Evolutionary conservation across 2,888 invertebrate species (phyloP).

Genomic region (Nymphalis polychloros): DNA sequence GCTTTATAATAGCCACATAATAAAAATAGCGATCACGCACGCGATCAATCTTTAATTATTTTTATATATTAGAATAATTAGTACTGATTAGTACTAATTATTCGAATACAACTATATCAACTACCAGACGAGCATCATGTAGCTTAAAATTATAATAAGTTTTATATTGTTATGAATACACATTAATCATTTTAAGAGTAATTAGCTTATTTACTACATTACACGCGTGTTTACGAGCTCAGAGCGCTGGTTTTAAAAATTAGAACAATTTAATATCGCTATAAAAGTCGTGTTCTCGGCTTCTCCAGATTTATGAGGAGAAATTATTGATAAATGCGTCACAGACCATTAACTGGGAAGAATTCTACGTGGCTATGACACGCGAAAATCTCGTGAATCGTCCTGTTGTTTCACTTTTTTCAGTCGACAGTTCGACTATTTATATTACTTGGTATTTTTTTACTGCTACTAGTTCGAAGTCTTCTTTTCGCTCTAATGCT

Average conservation of each 20-base stretch:
- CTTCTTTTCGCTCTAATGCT: too few relatives aligned
- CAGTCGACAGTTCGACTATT: not conserved
- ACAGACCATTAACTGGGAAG: slow-evolving; percentile 21
- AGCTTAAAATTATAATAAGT: too few relatives aligned
- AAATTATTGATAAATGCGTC: slow-evolving; percentile 27
- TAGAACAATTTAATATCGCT: slow-evolving; percentile 13
- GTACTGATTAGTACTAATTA: too few relatives aligned
- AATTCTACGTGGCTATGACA: slow-evolving; percentile 16
- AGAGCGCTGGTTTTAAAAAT: slow-evolving; percentile 1
- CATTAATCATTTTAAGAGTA: not conserved
- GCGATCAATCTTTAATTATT: too few relatives aligned
- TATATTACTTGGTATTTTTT: too few relatives aligned
- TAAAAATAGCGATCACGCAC: too few relatives aligned
- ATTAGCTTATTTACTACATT: not conserved
- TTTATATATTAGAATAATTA: too few relatives aligned
- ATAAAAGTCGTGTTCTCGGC: slow-evolving; percentile 2
- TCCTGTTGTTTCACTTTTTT: not conserved
- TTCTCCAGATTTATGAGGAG: slow-evolving; percentile 22
- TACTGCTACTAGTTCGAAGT: too few relatives aligned
- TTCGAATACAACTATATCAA: too few relatives aligned
- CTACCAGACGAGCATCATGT: too few relatives aligned
- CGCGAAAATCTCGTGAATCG: not conserved
- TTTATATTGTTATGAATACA: not conserved
- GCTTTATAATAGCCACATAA: too few relatives aligned
- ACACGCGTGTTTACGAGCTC: not conserved